These are phyloP conservation scores for Horisme vitalbata DNA, from an alignment of 2,888 invertebrate genomes.

Conservation along the genomic window DNA sequence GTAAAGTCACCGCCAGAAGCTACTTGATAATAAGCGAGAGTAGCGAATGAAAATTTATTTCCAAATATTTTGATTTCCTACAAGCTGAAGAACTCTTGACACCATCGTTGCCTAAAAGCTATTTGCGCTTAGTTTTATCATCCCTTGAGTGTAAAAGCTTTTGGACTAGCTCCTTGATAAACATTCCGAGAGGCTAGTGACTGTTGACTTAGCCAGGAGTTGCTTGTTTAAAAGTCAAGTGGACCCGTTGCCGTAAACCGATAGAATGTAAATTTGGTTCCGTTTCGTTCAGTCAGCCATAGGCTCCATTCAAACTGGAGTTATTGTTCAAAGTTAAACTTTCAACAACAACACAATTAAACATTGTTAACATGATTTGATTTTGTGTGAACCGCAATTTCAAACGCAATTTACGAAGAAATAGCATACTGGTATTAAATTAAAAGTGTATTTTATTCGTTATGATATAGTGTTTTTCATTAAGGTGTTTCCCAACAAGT, in stretches of 20 bases:
- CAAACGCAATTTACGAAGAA: too few relatives aligned
- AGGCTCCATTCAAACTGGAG: constrained; percentile 11
- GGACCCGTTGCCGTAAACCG: constrained; percentile 52
- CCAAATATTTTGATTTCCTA: constrained; percentile 3
- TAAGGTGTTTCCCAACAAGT: too few relatives aligned
- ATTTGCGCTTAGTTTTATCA: constrained; percentile 14
- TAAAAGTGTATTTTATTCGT: too few relatives aligned
- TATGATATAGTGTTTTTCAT: too few relatives aligned
- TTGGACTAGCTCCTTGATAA: constrained; percentile 25
- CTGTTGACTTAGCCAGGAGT: constrained; percentile 50
- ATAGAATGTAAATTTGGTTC: constrained; percentile 64
- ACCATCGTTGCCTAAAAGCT: constrained; percentile 4
- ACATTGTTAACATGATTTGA: too few relatives aligned
- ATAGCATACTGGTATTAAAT: too few relatives aligned
- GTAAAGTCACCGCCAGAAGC: too few relatives aligned
- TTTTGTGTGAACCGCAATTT: too few relatives aligned
- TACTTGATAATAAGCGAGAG: too few relatives aligned
- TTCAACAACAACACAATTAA: too few relatives aligned
- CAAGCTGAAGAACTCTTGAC: constrained; percentile 1
- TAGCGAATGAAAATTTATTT: background rate
- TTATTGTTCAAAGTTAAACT: background rate
- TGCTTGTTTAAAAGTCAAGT: constrained; percentile 46
- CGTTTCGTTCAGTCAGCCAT: constrained; percentile 32
- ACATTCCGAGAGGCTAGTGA: constrained; percentile 21
- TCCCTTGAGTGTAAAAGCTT: constrained; percentile 25